A percentile compares a stretch with the other conserved stretches of the same genome.
Evolutionary conservation across 2,888 invertebrate species (phyloP).

Genomic region (Gastracanthus pulcherrimus): DNA sequence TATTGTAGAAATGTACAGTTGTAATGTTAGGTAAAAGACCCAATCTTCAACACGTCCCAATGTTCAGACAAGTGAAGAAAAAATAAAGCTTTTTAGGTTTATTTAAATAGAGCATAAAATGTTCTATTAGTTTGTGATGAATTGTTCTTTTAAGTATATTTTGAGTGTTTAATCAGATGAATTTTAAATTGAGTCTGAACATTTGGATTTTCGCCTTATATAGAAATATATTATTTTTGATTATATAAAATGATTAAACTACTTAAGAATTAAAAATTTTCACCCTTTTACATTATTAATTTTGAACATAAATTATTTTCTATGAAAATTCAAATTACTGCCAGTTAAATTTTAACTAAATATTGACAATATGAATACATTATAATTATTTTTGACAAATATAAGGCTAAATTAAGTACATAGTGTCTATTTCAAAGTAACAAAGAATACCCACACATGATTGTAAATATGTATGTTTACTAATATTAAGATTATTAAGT

Average conservation of each 20-base stretch:
- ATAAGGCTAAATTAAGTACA: neutral
- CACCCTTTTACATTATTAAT: neutral
- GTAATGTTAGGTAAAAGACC: no score
- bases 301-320: no score
- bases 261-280: neutral
- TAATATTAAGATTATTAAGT: conserved; percentile 7
- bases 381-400: neutral
- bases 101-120: no score
- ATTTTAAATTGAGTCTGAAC: no score
- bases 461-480: conserved; percentile 37
- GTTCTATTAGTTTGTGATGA: no score
- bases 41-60: no score
- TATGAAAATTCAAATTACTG: no score
- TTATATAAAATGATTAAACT: neutral
- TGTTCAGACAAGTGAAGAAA: no score
- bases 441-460: neutral
- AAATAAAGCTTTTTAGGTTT: no score
- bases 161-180: no score
- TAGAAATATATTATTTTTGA: neutral
- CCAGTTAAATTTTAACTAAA: neutral
- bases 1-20: no score
- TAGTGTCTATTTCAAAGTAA: neutral
- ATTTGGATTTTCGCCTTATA: neutral
- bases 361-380: neutral
- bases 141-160: no score